Evolutionary conservation across 1,140 invertebrate genomes (phyloP), one percentile per base, ranked within the genome.

Genomic region (Drosophila santomea): DNA sequence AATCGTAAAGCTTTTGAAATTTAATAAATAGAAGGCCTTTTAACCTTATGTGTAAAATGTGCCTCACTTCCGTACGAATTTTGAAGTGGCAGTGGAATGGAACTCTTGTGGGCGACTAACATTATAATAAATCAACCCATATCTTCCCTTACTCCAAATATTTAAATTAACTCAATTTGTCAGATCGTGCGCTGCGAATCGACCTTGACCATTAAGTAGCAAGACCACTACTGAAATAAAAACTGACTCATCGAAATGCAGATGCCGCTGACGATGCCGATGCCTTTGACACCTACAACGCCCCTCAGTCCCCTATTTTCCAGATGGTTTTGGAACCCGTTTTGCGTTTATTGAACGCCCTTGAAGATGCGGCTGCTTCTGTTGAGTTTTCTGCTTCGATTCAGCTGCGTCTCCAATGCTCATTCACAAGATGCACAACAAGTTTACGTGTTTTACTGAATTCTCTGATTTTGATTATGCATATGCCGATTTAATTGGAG

Each of bases 141-240:
- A 48, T 48, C 14, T 51, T 41, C 39, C 17, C 47, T 36, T 73
- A 51, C 75, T 84, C 80, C 45, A 80, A 67, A 84, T 86, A 86
- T 81, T 69, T 38, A 85, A 85, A 85, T 85, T 56, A 81, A 60
- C 57, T 55, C 74, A 85, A 86, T 85, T 86, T 81, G 82, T 85
- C 74, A 69, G 63, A 11, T 68, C 62, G 79, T 55, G 68, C 51
- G 79, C 43, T 67, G 59, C 45, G 11, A 61, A 68, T 74, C 74
- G 81, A 74, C 81, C 82, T 86, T 85, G 78, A 67, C 35, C 39
- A 41, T 57, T 56, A 15, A 36, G 36, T 50, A 57, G 54, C 57
- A 50, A 45, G 58, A 20, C 25, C 41, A 17, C n/a, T 32, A 32
- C 66, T n/a, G 20, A 15, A 68, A 45, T 44, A n/a, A 60, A 23